Base-by-base conservation (phyloP, 2,888 invertebrate genomes). In the Priocnemis perturbator region DNA sequence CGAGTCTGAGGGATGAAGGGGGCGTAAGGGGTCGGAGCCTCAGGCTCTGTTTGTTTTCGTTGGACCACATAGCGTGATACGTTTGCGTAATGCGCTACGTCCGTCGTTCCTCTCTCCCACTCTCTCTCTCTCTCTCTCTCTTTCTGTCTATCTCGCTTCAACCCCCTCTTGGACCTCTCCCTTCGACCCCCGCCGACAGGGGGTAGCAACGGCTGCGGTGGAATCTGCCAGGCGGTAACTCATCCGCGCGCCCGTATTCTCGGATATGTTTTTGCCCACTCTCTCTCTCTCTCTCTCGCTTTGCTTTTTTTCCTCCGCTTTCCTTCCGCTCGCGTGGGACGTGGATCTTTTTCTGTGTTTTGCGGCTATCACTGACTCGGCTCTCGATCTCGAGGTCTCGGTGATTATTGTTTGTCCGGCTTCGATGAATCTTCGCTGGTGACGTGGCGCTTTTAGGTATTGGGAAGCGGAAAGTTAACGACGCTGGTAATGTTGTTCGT, bases 1-100 rank as follows among this genome's bases (percentile, higher is more conserved):
- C 21, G n/a, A 19, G 61, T 15, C 19, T 19, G 30, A 26, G 15
- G 50, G 61, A 57, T 65, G 68, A 67, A 71, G 62, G 60, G 71
- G 70, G 73, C 58, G 74, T 66, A 74, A 75, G 79, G 83, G 82
- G 78, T 79, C 80, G 78, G 74, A 77, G 71, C 76, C 81, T 78
- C 78, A 74, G 83, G 82, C 83, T 84, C 83, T 88, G 87, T 88
- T 88, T 88, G 88, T 87, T 88, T 87, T 86, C 87, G 85, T 87
- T 88, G 87, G 87, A 86, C 87, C 85, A 88, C 87, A 88, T 88
- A 87, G 86, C 88, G 88, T 87, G 87, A 88, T 88, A 88, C 87
- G 87, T 88, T 88, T 88, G 87, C 87, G 87, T 88, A 88, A 88
- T 88, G 84, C 84, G 83, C 84, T 81, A 79, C 81, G 84, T 85